Evolutionary conservation across 2,888 invertebrate genomes (phyloP).

Genomic region (Phalera bucephala): DNA sequence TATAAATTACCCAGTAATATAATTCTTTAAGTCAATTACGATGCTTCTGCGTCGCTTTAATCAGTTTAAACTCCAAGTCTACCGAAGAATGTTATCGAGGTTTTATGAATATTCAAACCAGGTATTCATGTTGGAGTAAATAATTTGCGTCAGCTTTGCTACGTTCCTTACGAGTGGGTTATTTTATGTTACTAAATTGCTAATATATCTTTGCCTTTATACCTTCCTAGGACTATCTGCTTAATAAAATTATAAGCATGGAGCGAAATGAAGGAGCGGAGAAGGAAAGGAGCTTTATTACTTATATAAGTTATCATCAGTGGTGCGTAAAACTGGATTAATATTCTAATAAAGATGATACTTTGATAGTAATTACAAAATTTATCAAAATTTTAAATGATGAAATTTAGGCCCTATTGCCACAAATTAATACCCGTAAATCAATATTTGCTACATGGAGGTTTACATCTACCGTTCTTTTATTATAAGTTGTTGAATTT

Average conservation of each 20-base stretch:
- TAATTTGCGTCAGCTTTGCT: constrained; percentile 44
- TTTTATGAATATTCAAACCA: constrained; percentile 49
- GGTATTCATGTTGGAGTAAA: constrained; percentile 45
- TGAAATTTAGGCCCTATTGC: too few species aligned
- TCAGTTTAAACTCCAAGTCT: constrained; percentile 38
- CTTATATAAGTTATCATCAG: too few species aligned
- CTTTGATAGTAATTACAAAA: too few species aligned
- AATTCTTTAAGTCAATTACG: constrained; percentile 1
- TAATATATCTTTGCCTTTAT: constrained; percentile 19
- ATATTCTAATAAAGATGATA: too few species aligned
- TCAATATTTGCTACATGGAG: too few species aligned
- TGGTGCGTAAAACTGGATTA: too few species aligned
- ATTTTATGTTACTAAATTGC: constrained; percentile 23
- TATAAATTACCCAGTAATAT: neutral
- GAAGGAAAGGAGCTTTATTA: too few species aligned
- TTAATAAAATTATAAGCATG: too few species aligned
- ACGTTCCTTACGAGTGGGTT: constrained; percentile 25
- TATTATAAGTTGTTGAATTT: too few species aligned
- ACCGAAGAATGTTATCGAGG: constrained; percentile 42
- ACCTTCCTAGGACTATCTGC: neutral
- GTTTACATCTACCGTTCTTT: too few species aligned
- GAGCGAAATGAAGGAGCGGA: neutral
- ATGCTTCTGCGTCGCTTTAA: constrained; percentile 19
- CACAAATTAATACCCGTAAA: too few species aligned
- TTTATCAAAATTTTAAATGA: too few species aligned